Percentiles rank a stretch among this genome's conserved stretches.
phyloP scores from a whole-genome alignment of 2,113 vertebrate genomes.

The Opisthocomus hoazin region DNA sequence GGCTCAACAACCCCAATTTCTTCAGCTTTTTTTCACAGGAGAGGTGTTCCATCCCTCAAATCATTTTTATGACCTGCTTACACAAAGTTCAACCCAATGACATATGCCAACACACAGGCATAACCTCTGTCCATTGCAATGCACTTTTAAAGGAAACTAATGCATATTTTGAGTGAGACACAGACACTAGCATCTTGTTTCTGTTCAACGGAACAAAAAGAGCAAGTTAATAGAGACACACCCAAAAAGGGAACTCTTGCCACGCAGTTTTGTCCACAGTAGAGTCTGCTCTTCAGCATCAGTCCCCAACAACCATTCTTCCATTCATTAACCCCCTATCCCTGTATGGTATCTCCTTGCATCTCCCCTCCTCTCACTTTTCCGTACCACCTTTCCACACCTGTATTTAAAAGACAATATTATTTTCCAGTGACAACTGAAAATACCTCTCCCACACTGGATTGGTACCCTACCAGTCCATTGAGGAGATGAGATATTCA shows the following conservation, averaged over 20 bases:
- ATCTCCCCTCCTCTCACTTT: background rate
- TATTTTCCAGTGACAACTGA: background rate
- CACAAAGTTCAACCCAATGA: background rate
- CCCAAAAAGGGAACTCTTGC: rapidly evolving
- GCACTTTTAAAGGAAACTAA: background rate
- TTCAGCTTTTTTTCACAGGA: too few species aligned
- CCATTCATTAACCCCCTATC: background rate
- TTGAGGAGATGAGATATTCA: background rate
- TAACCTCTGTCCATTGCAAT: background rate
- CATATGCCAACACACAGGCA: too few species aligned
- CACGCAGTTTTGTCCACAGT: background rate
- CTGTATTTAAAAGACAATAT: background rate
- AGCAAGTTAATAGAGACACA: background rate
- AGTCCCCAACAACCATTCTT: rapidly evolving
- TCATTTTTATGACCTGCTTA: too few species aligned
- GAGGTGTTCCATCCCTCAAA: too few species aligned
- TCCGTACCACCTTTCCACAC: background rate
- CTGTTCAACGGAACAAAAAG: background rate
- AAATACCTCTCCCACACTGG: background rate
- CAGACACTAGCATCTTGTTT: background rate
- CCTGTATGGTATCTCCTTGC: background rate
- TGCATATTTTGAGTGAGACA: background rate
- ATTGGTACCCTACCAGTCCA: background rate
- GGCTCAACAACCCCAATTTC: too few species aligned
- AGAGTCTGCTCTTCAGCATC: background rate